A percentile compares a stretch with the other conserved stretches of the same genome.
These are phyloP conservation scores for Pagetopsis macropterus DNA, from an alignment of 2,797 vertebrate genomes.

Conservation along the genomic window DNA sequence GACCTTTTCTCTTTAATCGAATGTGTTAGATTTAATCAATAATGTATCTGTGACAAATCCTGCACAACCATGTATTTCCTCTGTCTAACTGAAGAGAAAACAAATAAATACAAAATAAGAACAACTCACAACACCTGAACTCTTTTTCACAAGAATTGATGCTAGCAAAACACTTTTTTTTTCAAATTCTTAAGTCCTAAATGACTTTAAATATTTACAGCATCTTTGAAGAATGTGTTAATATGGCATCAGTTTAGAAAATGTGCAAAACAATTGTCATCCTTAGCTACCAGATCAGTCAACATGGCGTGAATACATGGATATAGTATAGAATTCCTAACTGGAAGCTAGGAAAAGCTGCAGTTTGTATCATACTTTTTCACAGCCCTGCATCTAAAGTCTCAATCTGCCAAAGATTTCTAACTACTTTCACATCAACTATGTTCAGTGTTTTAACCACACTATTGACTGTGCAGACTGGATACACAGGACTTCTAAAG, in stretches of 20 bases:
- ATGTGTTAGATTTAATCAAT: constrained; percentile 22
- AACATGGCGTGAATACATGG: constrained; percentile 17
- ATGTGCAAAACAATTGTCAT: constrained; percentile 50
- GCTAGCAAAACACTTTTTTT: constrained; percentile 10
- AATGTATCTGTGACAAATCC: background rate
- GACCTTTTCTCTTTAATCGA: background rate
- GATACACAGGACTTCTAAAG: background rate
- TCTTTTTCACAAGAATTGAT: constrained; percentile 3
- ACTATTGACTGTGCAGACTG: background rate
- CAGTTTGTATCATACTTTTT: background rate
- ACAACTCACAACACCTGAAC: background rate
- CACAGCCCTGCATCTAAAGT: background rate
- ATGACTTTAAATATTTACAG: constrained; percentile 5
- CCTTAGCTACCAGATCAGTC: constrained; percentile 15
- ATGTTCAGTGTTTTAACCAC: background rate
- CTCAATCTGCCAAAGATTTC: background rate
- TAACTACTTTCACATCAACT: too few species aligned
- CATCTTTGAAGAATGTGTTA: constrained; percentile 21
- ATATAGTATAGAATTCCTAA: constrained; percentile 13
- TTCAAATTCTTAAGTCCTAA: constrained; percentile 9
- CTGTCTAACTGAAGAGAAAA: background rate
- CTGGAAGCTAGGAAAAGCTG: background rate
- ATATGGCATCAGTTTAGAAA: constrained; percentile 46
- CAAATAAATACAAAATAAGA: constrained; percentile 15
- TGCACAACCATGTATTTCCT: constrained; percentile 16